Evolutionary conservation across 2,888 invertebrate species (phyloP).

Genomic region (Sthenelais limicola): DNA sequence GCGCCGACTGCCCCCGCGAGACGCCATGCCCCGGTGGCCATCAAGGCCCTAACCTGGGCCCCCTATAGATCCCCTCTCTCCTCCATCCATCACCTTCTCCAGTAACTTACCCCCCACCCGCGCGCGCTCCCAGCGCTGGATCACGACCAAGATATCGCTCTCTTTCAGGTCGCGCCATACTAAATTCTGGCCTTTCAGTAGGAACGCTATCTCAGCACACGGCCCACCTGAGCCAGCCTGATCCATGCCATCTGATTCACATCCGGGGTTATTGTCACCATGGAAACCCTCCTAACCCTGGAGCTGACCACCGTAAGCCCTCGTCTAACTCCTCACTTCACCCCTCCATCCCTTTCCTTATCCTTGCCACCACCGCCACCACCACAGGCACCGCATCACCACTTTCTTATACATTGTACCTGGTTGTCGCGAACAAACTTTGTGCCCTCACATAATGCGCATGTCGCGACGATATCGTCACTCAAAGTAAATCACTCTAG

Average conservation of each 20-base stretch:
- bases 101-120: constrained; percentile 1
- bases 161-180: neutral
- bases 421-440: no score
- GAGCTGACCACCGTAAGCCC: constrained; percentile 15
- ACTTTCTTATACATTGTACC: no score
- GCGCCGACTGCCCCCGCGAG: neutral
- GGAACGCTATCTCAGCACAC: neutral
- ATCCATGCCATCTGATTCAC: constrained; percentile 35
- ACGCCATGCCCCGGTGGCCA: neutral
- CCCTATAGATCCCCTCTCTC: neutral
- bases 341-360: neutral
- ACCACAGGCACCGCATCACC: no score
- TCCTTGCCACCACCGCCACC: neutral
- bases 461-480: no score
- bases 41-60: constrained; percentile 28
- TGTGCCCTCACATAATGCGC: no score
- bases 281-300: constrained; percentile 17
- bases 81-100: constrained; percentile 31
- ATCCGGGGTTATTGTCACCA: constrained; percentile 39
- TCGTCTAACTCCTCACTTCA: no score
- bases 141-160: neutral
- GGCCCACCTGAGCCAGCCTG: constrained; percentile 31
- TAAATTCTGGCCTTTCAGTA: constrained; percentile 28
- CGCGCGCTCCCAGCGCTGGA: neutral
- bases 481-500: no score